Conservation (phyloP, 2,113 vertebrate species). For the Nothocercus julius region DNA sequence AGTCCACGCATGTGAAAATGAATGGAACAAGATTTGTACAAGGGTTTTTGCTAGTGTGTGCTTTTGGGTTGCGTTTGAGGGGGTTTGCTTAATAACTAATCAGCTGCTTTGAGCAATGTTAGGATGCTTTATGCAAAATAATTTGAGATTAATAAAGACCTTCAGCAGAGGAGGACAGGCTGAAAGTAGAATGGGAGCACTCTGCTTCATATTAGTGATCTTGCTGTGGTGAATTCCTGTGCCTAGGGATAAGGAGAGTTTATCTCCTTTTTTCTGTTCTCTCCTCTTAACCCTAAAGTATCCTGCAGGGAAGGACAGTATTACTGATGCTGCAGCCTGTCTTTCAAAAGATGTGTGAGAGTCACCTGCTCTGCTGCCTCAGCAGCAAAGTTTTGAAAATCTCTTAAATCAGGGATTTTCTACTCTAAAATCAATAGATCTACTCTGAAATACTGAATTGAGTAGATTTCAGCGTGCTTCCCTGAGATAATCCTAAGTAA, state of each 20-base stretch:
- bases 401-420: no score
- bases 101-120: neutral
- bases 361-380: fast-evolving
- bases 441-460: no score
- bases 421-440: neutral
- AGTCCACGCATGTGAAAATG: neutral
- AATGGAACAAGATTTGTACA: fast-evolving
- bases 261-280: constrained; percentile 46
- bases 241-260: constrained; percentile 41
- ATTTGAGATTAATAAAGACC: neutral
- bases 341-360: neutral
- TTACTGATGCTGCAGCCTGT: neutral
- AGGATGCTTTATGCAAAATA: neutral
- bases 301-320: neutral
- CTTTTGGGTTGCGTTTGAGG: neutral
- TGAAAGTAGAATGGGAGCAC: neutral
- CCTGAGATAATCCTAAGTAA: neutral
- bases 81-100: neutral
- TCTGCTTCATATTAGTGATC: neutral
- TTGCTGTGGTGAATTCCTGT: neutral
- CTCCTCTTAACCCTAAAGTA: constrained; percentile 44
- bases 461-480: neutral
- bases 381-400: no score
- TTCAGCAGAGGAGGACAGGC: neutral
- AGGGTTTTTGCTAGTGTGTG: neutral